Percentiles rank a stretch among this genome's conserved stretches.
Conservation (phyloP, 2,797 vertebrate genomes). For the Tympanoctomys barrerae region DNA sequence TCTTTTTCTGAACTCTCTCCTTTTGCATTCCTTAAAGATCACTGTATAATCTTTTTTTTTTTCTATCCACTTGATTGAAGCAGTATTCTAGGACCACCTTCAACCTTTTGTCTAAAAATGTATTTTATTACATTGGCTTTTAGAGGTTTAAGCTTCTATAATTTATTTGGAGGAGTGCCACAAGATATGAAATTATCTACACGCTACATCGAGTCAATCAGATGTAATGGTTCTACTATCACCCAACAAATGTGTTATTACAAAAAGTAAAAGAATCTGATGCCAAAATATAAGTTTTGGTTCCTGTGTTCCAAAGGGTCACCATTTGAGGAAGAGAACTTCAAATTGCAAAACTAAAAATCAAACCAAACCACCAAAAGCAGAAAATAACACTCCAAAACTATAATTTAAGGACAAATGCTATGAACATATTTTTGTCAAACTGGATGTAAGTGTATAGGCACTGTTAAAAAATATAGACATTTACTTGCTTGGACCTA, state of each 20-base stretch:
- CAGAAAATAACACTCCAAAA: not conserved
- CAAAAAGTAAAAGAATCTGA: not conserved
- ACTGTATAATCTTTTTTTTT: conserved; percentile 72
- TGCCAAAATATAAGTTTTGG: not conserved
- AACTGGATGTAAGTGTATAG: not conserved
- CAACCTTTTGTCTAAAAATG: not conserved
- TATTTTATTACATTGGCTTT: conserved; percentile 62
- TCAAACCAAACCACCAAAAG: not conserved
- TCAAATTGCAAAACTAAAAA: not conserved
- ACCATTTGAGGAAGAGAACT: not conserved
- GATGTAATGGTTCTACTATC: not conserved
- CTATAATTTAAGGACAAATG: not conserved
- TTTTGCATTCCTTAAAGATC: conserved; percentile 62
- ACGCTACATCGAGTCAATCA: not conserved
- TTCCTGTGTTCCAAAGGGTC: not conserved
- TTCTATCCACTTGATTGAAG: conserved; percentile 58
- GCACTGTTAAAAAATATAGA: not conserved
- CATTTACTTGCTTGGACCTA: not conserved
- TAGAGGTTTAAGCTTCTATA: not conserved
- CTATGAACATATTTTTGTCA: not conserved
- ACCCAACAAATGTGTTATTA: not conserved
- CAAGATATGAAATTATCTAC: not conserved
- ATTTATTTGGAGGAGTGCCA: not conserved
- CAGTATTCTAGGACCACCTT: not conserved
- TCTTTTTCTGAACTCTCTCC: conserved; percentile 72